These are phyloP conservation scores for Watsonalla binaria DNA, from an alignment of 2,888 invertebrate species.

Conservation along the genomic window DNA sequence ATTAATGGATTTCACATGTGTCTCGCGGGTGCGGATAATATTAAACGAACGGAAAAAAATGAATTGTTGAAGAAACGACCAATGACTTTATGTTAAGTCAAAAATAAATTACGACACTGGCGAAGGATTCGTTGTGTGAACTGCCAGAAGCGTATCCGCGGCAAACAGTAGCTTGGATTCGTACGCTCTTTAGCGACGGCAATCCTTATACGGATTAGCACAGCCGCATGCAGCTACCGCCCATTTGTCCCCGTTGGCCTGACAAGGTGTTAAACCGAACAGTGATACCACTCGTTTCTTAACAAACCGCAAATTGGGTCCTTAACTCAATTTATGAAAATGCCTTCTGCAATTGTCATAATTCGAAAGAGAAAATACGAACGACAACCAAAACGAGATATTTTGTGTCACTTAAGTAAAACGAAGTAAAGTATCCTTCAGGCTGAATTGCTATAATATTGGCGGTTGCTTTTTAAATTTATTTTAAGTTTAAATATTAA, in stretches of 20 bases:
- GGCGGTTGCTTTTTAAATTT: constrained; percentile 52
- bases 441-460: constrained; percentile 55
- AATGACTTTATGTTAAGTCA: background rate
- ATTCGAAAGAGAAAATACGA: constrained; percentile 29
- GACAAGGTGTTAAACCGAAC: constrained; percentile 62
- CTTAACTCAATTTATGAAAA: constrained; percentile 31
- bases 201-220: constrained; percentile 56
- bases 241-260: constrained; percentile 59
- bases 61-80: background rate
- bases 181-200: constrained; percentile 40
- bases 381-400: constrained; percentile 18
- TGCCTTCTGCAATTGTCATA: constrained; percentile 34
- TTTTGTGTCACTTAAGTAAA: constrained; percentile 38
- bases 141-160: background rate
- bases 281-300: constrained; percentile 38
- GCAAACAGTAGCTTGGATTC: constrained; percentile 19
- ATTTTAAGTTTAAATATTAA: constrained; percentile 68
- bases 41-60: background rate
- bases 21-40: constrained; percentile 16
- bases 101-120: background rate
- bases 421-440: constrained; percentile 37
- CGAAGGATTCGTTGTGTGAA: background rate
- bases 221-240: constrained; percentile 49
- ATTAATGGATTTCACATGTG: constrained; percentile 62
- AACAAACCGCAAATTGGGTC: constrained; percentile 48